These are phyloP conservation scores for Phaonia tiefii DNA, from an alignment of 2,888 invertebrate genomes.

Conservation along the genomic window DNA sequence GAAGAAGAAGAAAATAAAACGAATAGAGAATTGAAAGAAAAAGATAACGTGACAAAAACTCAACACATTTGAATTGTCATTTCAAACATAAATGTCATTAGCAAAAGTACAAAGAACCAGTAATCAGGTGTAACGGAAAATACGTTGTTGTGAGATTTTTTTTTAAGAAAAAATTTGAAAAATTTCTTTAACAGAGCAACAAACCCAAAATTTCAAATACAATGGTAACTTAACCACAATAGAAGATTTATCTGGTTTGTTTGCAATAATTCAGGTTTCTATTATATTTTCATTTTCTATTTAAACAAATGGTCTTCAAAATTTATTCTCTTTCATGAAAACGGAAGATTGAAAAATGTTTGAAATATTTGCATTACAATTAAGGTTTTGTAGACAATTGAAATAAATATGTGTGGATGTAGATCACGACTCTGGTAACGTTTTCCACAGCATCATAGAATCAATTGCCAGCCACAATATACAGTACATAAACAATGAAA, in stretches of 20 bases:
- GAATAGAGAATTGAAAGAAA: neutral
- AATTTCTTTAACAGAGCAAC: neutral
- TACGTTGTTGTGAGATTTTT: neutral
- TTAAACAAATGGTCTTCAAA: neutral
- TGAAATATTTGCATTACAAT: conserved; percentile 65
- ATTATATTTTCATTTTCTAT: too few relatives aligned
- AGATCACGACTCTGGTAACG: neutral
- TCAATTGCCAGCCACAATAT: conserved; percentile 40
- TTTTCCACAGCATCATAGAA: neutral
- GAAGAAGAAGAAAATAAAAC: neutral
- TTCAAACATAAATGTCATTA: conserved; percentile 22
- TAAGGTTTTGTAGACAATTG: conserved; percentile 42
- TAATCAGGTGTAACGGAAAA: conserved; percentile 34
- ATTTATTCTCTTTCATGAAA: conserved; percentile 8
- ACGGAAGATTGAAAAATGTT: neutral
- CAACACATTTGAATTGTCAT: conserved; percentile 49
- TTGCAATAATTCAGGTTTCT: too few relatives aligned
- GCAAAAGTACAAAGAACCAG: conserved; percentile 17
- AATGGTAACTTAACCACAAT: neutral
- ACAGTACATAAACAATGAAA: conserved; percentile 5
- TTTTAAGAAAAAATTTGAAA: neutral
- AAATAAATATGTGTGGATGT: too few relatives aligned
- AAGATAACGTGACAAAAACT: neutral
- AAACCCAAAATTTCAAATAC: neutral
- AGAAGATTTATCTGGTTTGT: too few relatives aligned